Evolutionary conservation across 2,113 vertebrate genomes (phyloP).

Genomic region (Calyptommatus sinebrachiatus): DNA sequence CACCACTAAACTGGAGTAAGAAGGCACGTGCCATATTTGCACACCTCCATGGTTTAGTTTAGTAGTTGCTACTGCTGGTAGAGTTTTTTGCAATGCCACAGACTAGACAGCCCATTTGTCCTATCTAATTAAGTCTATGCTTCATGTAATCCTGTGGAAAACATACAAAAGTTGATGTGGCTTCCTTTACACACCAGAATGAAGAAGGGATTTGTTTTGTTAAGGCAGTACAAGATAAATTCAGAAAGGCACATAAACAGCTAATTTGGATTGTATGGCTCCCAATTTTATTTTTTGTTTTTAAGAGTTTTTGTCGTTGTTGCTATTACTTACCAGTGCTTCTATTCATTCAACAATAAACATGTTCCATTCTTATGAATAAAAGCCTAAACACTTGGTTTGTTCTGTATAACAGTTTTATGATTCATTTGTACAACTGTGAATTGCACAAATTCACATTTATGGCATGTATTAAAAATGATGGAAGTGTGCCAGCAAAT

Average conservation of each 20-base stretch:
- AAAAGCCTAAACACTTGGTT: not conserved
- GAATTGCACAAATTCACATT: not conserved
- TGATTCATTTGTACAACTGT: not conserved
- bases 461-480: not conserved
- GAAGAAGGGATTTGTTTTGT: no score
- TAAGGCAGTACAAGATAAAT: no score
- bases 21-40: no score
- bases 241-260: not conserved
- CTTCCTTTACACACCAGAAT: no score
- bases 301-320: constrained; percentile 42
- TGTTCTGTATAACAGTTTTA: not conserved
- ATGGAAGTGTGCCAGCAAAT: not conserved
- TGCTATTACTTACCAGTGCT: constrained; percentile 35
- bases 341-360: not conserved
- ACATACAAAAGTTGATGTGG: no score
- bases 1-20: no score
- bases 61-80: no score
- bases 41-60: no score
- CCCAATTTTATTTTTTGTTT: constrained; percentile 41
- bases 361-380: not conserved
- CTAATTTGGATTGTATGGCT: not conserved
- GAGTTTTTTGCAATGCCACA: no score
- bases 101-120: no score
- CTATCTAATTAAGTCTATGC: no score
- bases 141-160: no score